Evolutionary conservation across 1,140 invertebrate genomes (phyloP).

Genomic region (Apis mellifera): DNA sequence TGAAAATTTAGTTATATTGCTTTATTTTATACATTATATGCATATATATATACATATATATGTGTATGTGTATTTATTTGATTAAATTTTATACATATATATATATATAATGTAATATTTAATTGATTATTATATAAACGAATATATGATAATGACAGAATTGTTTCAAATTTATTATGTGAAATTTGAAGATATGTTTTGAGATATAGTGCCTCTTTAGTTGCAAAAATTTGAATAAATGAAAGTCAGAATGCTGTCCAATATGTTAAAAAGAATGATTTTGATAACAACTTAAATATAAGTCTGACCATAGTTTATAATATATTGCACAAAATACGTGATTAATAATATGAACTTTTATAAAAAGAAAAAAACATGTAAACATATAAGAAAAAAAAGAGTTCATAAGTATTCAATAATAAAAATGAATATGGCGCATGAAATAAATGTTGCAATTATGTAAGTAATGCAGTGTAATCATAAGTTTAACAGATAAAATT

Average conservation of each 20-base stretch:
- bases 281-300: not conserved
- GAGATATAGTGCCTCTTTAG: conserved; percentile 21
- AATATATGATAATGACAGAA: not conserved
- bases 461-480: not conserved
- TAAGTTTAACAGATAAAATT: not conserved
- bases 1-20: not conserved
- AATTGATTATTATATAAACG: not conserved
- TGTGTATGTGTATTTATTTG: no score
- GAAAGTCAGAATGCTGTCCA: conserved; percentile 45
- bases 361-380: not conserved
- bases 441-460: conserved; percentile 29
- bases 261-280: conserved; percentile 4
- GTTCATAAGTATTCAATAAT: conserved; percentile 16
- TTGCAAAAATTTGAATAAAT: conserved; percentile 22
- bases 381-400: not conserved
- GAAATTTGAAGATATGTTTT: not conserved
- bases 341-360: not conserved
- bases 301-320: conserved; percentile 19
- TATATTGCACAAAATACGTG: conserved; percentile 23
- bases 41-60: not conserved
- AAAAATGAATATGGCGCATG: conserved; percentile 20
- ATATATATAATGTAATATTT: not conserved
- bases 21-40: not conserved
- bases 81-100: not conserved
- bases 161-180: not conserved